These are phyloP conservation scores for Isoperla grammatica DNA, from an alignment of 2,888 invertebrate species.

Conservation along the genomic window DNA sequence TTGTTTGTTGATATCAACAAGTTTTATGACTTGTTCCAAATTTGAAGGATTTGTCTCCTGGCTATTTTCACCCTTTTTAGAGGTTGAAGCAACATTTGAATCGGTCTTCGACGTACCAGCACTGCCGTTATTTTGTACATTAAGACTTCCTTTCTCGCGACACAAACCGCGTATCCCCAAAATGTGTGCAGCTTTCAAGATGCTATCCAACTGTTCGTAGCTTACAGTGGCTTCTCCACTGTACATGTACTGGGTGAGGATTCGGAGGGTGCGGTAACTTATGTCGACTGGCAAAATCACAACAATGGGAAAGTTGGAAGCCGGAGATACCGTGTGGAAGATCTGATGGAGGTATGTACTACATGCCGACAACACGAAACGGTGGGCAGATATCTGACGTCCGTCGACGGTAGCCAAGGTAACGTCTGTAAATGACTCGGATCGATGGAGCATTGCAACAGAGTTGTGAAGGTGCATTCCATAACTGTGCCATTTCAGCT, in stretches of 20 bases:
- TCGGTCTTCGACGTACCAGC: neutral
- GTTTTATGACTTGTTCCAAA: too few species aligned
- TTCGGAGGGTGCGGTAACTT: slow-evolving; percentile 70
- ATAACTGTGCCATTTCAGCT: slow-evolving; percentile 85
- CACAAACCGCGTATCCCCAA: slow-evolving; percentile 75
- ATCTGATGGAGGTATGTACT: slow-evolving; percentile 59
- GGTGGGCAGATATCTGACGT: slow-evolving; percentile 76
- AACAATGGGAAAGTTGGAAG: slow-evolving; percentile 45
- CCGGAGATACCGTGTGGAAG: slow-evolving; percentile 45
- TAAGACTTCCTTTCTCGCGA: slow-evolving; percentile 45
- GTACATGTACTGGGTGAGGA: slow-evolving; percentile 82
- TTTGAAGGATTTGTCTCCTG: neutral
- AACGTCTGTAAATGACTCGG: slow-evolving; percentile 78
- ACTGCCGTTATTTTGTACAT: neutral
- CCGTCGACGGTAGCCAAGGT: slow-evolving; percentile 73
- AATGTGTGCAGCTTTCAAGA: slow-evolving; percentile 74
- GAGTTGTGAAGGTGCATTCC: slow-evolving; percentile 75
- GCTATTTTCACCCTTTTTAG: neutral
- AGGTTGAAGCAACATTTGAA: neutral
- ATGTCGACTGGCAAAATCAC: slow-evolving; percentile 77
- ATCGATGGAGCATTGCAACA: slow-evolving; percentile 68
- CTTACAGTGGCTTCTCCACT: slow-evolving; percentile 78
- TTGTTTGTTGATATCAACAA: too few species aligned
- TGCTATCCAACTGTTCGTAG: slow-evolving; percentile 75
- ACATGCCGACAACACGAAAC: slow-evolving; percentile 77